A percentile compares a stretch with the other conserved stretches of the same genome.
Conservation (phyloP, 2,113 vertebrate species). For the Brienomyrus brachyistius region DNA sequence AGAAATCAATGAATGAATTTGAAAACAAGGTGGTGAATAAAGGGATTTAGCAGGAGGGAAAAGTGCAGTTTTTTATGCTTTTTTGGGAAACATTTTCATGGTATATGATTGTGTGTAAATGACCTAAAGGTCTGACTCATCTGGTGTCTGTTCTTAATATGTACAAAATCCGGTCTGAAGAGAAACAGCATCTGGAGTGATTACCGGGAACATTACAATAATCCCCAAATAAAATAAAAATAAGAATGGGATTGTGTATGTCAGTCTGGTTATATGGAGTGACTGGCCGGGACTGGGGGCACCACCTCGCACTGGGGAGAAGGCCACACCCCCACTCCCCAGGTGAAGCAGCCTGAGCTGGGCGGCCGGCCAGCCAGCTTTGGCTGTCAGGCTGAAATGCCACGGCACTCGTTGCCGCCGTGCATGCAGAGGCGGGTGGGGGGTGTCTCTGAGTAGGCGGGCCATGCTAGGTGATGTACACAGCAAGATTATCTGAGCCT, state of each 20-base stretch:
- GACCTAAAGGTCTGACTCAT: not conserved
- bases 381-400: slow-evolving; percentile 29
- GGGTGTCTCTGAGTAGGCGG: slow-evolving; percentile 64
- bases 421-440: slow-evolving; percentile 59
- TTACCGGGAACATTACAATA: slow-evolving; percentile 25
- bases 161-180: slow-evolving; percentile 19
- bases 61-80: slow-evolving; percentile 28
- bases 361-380: slow-evolving; percentile 15
- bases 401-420: slow-evolving; percentile 47
- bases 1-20: slow-evolving; percentile 6
- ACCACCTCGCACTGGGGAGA: not conserved
- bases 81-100: slow-evolving; percentile 10
- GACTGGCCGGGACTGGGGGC: not conserved
- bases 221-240: slow-evolving; percentile 29
- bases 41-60: slow-evolving; percentile 13
- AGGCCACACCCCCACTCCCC: not conserved
- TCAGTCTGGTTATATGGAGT: slow-evolving; percentile 11
- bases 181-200: slow-evolving; percentile 39
- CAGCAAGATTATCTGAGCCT: slow-evolving; percentile 90
- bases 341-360: not conserved
- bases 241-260: not conserved
- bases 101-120: not conserved
- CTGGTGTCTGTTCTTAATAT: not conserved
- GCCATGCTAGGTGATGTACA: slow-evolving; percentile 92
- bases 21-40: slow-evolving; percentile 6